Conservation (phyloP, 2,797 vertebrate species). For the Hemibagrus guttatus region DNA sequence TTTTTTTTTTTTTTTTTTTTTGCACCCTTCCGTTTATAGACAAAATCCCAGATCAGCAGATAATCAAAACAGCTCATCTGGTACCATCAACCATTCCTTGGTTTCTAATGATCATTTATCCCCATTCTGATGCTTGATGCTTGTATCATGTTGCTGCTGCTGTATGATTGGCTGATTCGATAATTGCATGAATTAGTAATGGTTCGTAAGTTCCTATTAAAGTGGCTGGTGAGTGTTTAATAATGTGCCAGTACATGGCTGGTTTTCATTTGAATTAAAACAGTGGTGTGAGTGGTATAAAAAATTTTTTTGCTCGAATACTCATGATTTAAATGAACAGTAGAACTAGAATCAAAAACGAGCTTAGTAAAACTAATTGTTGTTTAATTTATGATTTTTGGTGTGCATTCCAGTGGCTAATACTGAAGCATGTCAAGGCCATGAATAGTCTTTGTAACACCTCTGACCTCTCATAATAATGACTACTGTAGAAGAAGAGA, state of each 20-base stretch:
- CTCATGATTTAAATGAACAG: conserved; percentile 1
- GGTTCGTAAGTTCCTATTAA: neutral
- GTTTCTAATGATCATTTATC: neutral
- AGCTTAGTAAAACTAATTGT: no score
- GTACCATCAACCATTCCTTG: neutral
- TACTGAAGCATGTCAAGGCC: neutral
- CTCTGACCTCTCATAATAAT: neutral
- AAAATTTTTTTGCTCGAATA: neutral
- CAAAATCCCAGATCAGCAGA: neutral
- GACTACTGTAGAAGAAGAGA: neutral
- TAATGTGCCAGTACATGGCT: neutral
- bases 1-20: no score
- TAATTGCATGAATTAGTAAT: neutral
- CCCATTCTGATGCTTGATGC: neutral
- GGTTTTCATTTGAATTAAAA: neutral
- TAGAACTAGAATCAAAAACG: neutral
- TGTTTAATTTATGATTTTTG: neutral
- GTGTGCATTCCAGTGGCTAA: neutral
- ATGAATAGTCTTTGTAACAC: neutral
- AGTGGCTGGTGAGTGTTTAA: neutral
- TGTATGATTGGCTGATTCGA: neutral
- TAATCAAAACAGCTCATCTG: neutral
- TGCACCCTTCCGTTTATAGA: neutral
- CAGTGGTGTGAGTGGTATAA: neutral
- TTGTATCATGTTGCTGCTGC: neutral